Base-by-base conservation (phyloP, 2,113 vertebrate species). In the Anolis sagrei region DNA sequence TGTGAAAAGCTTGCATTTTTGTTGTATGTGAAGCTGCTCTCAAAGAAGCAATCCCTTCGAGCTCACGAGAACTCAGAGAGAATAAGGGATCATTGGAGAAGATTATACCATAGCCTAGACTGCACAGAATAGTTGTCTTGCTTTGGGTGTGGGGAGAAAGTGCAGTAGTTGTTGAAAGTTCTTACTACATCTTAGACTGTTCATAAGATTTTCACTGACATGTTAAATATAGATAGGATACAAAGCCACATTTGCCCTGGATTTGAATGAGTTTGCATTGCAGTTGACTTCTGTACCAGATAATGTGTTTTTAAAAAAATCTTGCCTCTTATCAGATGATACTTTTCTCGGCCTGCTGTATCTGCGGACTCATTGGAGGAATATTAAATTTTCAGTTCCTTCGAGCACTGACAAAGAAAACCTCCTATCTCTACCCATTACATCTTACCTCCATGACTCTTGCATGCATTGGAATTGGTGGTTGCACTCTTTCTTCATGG, bases 301-400 rank as follows among this genome's bases (percentile, higher is more conserved):
- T 79, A 85, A 88, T 80, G 11, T 77, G 10, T 32, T 34, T 62
- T 78, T 36, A 19, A 21, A 79, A 19, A 21, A 79, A 77, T 92
- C 84, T 89, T 92, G 49, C 93, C 91, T 94, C 90, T 89, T 92
- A 64, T 80, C 93, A 99, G 98, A 99, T 99, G 99, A 99, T 99
- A 94, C 96, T 99, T 80, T 99, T 99, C 92, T 99, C 98, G 49
- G 98, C 99, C 27, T 99, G 98, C 95, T 99, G 99, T 93, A 99
- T 99, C 95, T 99, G 99, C 74, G 99, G 99, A 85, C 97, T 99
- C 90, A 99, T 99, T 18, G 98, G 97, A 66, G 99, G 99, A 87
- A 99, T 99, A 96, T 95, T 99, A 94, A 99, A 99, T 94, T 98
- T 99, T 93, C 99, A 99, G 95, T 99, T 99, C 94, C 98, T 99